Conservation (phyloP, 1,140 invertebrate species). For the Stegodyphus mimosarum region DNA sequence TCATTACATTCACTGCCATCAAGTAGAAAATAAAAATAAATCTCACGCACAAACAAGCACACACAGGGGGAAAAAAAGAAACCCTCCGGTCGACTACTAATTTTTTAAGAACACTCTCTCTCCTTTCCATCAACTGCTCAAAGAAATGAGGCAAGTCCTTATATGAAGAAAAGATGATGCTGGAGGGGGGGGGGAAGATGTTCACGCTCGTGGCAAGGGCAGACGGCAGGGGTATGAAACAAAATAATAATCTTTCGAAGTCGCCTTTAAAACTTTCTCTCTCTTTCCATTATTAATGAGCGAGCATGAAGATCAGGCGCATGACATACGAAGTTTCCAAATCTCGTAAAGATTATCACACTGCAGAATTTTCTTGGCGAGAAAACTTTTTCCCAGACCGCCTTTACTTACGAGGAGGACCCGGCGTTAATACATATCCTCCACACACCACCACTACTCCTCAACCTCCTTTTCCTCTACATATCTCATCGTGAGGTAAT, state of each 20-base stretch:
- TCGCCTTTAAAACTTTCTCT: not conserved
- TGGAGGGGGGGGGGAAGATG: too few relatives aligned
- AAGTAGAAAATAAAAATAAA: not conserved
- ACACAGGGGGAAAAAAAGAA: too few relatives aligned
- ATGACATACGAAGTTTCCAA: conserved; percentile 38
- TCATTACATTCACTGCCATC: not conserved
- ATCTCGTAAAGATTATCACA: conserved; percentile 60
- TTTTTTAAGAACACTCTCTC: not conserved
- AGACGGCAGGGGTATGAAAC: too few relatives aligned
- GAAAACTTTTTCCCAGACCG: conserved; percentile 26
- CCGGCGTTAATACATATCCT: conserved; percentile 41
- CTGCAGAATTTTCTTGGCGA: conserved; percentile 19
- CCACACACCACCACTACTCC: not conserved
- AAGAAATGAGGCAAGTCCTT: not conserved
- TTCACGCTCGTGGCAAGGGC: too few relatives aligned
- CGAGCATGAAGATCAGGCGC: not conserved
- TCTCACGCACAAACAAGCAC: too few relatives aligned
- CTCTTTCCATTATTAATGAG: conserved; percentile 46
- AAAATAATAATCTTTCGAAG: too few relatives aligned
- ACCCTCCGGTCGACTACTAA: not conserved
- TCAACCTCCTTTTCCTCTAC: not conserved
- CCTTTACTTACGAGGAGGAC: conserved; percentile 18
- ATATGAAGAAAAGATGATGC: not conserved
- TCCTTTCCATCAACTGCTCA: conserved; percentile 5
- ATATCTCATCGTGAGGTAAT: conserved; percentile 25